Base-by-base conservation (phyloP, 2,113 vertebrate species). In the Neolamprologus caudopunctatus region DNA sequence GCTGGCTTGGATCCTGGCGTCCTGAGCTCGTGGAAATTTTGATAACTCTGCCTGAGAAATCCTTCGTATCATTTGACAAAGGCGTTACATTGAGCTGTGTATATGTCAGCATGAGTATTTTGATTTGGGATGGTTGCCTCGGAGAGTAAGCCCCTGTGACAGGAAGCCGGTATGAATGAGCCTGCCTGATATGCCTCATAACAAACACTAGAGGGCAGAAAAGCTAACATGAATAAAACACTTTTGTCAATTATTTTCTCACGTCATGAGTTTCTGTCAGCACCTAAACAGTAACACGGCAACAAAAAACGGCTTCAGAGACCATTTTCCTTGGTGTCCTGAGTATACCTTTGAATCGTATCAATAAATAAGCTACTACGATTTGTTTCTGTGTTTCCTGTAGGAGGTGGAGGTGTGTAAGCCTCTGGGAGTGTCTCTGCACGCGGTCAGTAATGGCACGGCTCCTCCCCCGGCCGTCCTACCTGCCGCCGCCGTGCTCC, bases 401-500 rank as follows among this genome's bases (percentile, higher is more conserved):
- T 58, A 96, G 96, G 96, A 96, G 53, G 92, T 91, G 5, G 96
- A 96, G 6, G 90, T 95, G 81, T 95, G 93, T 83, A 96, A 96
- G 91, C 89, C 95, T 85, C 80, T 96, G 6, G 96, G 96, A 13
- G 91, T 96, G 8, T 92, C 96, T 51, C 93, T 96, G 83, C 96
- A 96, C 10, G 78, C 95, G 0, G 95, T 95, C 85, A 92, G 92
- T 85, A 96, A 96, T n/a, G 94, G 96, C 2, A 80, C 87, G 5
- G 88, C 95, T 66, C 95, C 96, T 66, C 93, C 95, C 1, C 91
- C 93, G 3, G 93, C 94, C 7, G 91, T 96, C 24, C 93, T 95
- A 2, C 96, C 96, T 2, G 91, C 95, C 11, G 63, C 94, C 2
- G 85, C 94, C 4, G 90, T 96, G 87, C 89, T 96, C 61, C 96